Evolutionary conservation across 1,140 invertebrate species (phyloP).

Genomic region (Microvelia longipes): DNA sequence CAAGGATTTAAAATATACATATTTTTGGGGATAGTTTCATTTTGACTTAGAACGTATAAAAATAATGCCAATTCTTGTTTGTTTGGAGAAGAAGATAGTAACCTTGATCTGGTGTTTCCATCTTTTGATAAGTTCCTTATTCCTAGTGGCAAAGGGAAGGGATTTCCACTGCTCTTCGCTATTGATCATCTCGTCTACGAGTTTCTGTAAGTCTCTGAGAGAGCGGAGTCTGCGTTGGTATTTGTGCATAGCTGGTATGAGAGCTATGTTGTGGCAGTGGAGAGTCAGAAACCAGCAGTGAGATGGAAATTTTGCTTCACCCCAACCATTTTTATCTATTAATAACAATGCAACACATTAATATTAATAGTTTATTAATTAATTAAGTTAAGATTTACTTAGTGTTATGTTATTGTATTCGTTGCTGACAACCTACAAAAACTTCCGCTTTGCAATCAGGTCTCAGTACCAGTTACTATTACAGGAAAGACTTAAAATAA

Average conservation of each 20-base stretch:
- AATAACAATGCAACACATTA: too few species aligned
- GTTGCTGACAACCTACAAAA: too few species aligned
- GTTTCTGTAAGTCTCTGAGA: slow-evolving; percentile 76
- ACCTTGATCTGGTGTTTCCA: slow-evolving; percentile 66
- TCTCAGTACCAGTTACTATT: too few species aligned
- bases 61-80: too few species aligned
- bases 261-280: slow-evolving; percentile 78
- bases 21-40: too few species aligned
- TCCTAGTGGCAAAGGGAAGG: slow-evolving; percentile 53
- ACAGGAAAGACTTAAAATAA: too few species aligned
- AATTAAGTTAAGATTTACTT: too few species aligned
- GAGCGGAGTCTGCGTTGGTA: slow-evolving; percentile 68
- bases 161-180: slow-evolving; percentile 71
- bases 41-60: too few species aligned
- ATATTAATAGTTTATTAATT: background rate
- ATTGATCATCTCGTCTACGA: slow-evolving; percentile 66
- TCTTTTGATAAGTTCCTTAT: slow-evolving; percentile 66
- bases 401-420: too few species aligned
- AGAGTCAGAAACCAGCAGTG: slow-evolving; percentile 94
- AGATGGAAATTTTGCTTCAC: slow-evolving; percentile 78
- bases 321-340: slow-evolving; percentile 29
- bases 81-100: too few species aligned
- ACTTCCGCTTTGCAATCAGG: too few species aligned
- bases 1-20: too few species aligned
- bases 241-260: slow-evolving; percentile 73